phyloP scores from a whole-genome alignment of 2,797 vertebrate genomes.

The Lepidocolaptes lacrymiger region DNA sequence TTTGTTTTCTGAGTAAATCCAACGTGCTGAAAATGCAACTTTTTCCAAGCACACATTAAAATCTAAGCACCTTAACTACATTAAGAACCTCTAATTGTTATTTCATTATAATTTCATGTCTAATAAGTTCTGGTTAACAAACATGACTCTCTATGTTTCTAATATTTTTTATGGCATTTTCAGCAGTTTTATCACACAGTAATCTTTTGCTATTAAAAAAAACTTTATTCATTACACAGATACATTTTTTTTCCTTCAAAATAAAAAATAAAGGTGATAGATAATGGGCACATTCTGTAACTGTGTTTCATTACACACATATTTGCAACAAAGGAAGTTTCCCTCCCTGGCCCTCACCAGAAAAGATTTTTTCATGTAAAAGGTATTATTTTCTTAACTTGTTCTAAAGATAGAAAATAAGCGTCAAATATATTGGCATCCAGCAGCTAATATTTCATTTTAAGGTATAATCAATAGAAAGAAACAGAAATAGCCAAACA shows the following conservation, averaged over 20 bases:
- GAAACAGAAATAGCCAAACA: not conserved
- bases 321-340: not conserved
- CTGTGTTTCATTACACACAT: not conserved
- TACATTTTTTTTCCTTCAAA: not conserved
- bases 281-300: not conserved
- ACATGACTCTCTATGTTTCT: not conserved
- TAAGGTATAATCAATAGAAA: not conserved
- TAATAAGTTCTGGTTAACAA: slow-evolving; percentile 13
- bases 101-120: not conserved
- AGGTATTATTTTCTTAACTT: not conserved
- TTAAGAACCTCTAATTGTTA: not conserved
- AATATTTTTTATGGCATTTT: not conserved
- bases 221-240: not conserved
- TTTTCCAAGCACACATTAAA: not conserved
- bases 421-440: not conserved
- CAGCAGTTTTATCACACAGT: not conserved
- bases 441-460: not conserved
- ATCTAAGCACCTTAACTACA: not conserved
- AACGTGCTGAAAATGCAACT: not conserved
- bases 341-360: not conserved
- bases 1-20: not conserved
- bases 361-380: not conserved
- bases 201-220: slow-evolving; percentile 11
- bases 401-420: not conserved
- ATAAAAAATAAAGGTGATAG: not conserved